Percentiles rank a stretch among this genome's conserved stretches.
phyloP scores from a whole-genome alignment of 2,797 vertebrate genomes.

The Rhyacichthys aspro region DNA sequence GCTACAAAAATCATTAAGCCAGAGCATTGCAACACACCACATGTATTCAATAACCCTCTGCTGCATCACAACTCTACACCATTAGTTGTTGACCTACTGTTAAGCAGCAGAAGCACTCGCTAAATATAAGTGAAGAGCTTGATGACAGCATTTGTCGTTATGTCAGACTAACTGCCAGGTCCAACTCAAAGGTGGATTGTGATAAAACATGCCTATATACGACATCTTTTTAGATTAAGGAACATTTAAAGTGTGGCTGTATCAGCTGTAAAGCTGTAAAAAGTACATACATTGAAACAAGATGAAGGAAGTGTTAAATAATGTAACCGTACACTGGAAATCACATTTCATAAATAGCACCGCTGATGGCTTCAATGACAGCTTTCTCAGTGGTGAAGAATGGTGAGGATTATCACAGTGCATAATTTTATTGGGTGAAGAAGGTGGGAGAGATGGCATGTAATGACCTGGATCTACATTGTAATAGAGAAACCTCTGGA shows the following conservation, averaged over 20 bases:
- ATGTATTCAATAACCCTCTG: not conserved
- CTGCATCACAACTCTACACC: not conserved
- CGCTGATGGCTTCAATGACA: not conserved
- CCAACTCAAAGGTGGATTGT: not conserved
- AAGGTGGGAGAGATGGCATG: not conserved
- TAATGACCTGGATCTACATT: not conserved
- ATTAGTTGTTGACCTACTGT: not conserved
- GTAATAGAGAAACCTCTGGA: slow-evolving; percentile 8
- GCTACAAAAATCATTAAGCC: not conserved
- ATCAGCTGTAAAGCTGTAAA: not conserved
- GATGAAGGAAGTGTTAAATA: not conserved
- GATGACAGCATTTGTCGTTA: not conserved
- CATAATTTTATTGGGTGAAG: slow-evolving; percentile 11
- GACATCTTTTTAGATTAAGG: not conserved
- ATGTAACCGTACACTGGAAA: not conserved
- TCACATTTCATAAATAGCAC: slow-evolving; percentile 4
- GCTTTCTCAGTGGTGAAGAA: not conserved
- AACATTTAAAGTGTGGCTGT: not conserved
- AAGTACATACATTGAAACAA: not conserved
- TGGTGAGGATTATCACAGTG: not conserved
- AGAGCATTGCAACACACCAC: not conserved
- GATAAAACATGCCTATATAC: not conserved
- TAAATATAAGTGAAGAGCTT: slow-evolving; percentile 8
- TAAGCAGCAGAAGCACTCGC: not conserved
- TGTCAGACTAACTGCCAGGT: slow-evolving; percentile 7